These are phyloP conservation scores for Monoplex corrugatus DNA, from an alignment of 2,888 invertebrate genomes.

Conservation along the genomic window DNA sequence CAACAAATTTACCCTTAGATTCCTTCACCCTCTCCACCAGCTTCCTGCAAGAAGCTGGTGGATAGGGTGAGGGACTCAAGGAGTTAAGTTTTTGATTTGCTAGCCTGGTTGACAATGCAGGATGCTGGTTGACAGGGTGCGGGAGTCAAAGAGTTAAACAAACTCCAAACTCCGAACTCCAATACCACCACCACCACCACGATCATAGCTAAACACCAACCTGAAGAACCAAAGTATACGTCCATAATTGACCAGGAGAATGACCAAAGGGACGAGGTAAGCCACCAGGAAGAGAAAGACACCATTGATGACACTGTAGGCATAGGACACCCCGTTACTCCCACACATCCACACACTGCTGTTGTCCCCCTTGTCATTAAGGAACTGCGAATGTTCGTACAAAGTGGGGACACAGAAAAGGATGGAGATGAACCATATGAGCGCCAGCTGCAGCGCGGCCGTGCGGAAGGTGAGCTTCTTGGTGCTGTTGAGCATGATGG, in stretches of 20 bases:
- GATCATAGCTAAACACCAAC: no score
- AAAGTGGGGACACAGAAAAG: slow-evolving; percentile 52
- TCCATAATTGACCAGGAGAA: slow-evolving; percentile 94
- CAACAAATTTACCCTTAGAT: no score
- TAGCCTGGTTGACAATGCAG: no score
- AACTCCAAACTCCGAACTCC: no score
- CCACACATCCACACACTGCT: slow-evolving; percentile 43
- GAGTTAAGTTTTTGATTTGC: no score
- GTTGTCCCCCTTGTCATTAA: slow-evolving; percentile 85
- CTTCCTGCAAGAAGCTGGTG: no score
- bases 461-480: slow-evolving; percentile 31
- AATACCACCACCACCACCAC: no score
- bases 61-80: no score
- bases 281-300: slow-evolving; percentile 88
- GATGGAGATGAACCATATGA: slow-evolving; percentile 52
- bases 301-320: slow-evolving; percentile 90
- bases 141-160: no score
- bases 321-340: slow-evolving; percentile 82
- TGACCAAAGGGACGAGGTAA: slow-evolving; percentile 93
- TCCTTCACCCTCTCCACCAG: no score
- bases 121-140: no score
- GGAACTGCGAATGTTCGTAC: slow-evolving; percentile 84
- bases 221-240: slow-evolving; percentile 81
- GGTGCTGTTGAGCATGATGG: slow-evolving; percentile 44
- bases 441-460: slow-evolving; percentile 10